These are phyloP conservation scores for Platygyra sinensis DNA, from an alignment of 64 coral and sea anemone genomes.

Conservation along the genomic window DNA sequence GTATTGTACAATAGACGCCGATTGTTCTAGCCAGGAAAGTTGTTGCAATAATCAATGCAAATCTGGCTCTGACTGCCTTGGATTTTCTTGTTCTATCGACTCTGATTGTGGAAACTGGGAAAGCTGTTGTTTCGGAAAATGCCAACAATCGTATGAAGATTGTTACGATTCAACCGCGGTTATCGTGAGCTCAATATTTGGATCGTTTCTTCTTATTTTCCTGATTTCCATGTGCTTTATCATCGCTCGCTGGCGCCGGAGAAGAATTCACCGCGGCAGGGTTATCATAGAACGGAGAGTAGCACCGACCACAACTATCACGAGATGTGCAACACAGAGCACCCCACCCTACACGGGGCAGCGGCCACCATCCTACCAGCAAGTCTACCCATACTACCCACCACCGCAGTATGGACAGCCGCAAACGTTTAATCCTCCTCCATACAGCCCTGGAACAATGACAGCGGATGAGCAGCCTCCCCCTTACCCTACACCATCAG, in stretches of 20 bases:
- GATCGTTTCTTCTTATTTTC: not conserved
- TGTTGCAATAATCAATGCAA: conserved; percentile 28
- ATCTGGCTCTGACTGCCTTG: not conserved
- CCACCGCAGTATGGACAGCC: not conserved
- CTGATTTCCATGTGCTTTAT: not conserved
- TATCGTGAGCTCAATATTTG: not conserved
- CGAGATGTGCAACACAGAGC: not conserved
- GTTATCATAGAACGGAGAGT: not conserved
- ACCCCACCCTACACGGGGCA: not conserved
- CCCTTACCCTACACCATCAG: not conserved
- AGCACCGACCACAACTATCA: not conserved
- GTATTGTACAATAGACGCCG: not conserved
- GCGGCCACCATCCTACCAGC: not conserved
- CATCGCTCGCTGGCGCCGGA: not conserved
- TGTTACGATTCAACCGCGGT: not conserved
- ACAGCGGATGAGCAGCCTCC: not conserved
- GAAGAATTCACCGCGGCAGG: not conserved
- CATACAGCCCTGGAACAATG: not conserved
- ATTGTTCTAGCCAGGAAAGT: not conserved
- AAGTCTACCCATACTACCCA: not conserved
- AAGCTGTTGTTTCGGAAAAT: not conserved
- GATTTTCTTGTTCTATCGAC: not conserved
- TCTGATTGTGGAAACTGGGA: not conserved
- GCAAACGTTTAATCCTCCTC: not conserved
- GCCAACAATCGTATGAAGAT: not conserved